Percentiles rank a stretch among this genome's conserved stretches.
Evolutionary conservation across 2,888 invertebrate species (phyloP).

Genomic region (Nysson spinosus): DNA sequence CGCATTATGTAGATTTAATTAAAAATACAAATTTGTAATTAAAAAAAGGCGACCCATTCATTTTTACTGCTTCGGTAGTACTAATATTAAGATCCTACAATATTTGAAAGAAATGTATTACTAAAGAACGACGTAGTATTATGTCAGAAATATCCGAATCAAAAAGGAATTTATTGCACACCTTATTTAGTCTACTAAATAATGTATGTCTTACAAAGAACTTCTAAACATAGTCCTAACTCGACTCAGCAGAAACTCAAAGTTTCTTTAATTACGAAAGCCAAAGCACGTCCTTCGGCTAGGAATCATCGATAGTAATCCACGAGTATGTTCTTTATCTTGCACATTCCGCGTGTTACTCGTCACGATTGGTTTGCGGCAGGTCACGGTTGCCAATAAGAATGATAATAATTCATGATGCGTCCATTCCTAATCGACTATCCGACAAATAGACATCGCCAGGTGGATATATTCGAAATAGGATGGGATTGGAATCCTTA

Average conservation of each 20-base stretch:
- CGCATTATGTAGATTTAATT: no score
- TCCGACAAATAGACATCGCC: conserved; percentile 26
- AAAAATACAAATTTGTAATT: no score
- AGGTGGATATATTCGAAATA: conserved; percentile 31
- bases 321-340: conserved; percentile 12
- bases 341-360: conserved; percentile 25
- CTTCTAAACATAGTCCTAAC: no score
- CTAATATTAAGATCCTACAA: no score
- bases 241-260: conserved; percentile 2
- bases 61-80: no score
- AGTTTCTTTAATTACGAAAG: conserved; percentile 26
- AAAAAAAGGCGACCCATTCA: no score
- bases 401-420: conserved; percentile 28
- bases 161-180: no score
- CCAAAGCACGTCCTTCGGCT: conserved; percentile 6
- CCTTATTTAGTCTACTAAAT: no score
- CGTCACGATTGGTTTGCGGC: conserved; percentile 10
- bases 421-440: conserved; percentile 7
- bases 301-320: conserved; percentile 26
- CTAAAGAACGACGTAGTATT: no score
- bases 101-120: no score
- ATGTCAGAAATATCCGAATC: no score
- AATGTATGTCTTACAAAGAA: no score
- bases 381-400: conserved; percentile 45
- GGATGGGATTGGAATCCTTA: conserved; percentile 68